Base-by-base conservation (phyloP, 1,140 invertebrate genomes). In the Lasioglossum albipes region DNA sequence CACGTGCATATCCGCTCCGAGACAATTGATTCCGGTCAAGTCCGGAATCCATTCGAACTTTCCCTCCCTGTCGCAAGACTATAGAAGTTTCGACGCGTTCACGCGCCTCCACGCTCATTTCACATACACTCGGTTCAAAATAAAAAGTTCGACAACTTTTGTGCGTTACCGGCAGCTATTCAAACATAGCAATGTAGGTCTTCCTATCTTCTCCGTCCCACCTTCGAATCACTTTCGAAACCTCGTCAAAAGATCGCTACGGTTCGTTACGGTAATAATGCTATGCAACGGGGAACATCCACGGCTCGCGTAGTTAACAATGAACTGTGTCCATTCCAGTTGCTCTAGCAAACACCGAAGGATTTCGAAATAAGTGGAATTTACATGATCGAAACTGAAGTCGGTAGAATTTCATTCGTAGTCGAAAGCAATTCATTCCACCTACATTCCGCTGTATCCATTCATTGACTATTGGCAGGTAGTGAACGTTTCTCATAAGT, bases 31-130 rank as follows among this genome's bases (percentile, higher is more conserved):
- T 75, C 64, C 27, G 31, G 49, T 49, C 10, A 20, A 22, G 27
- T 75, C 49, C 20, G n/a, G 49, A 10, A 42, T 67, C 31, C 31
- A 52, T 41, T 41, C 20, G 22, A 75, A 65, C 45, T 67, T 67
- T 54, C 49, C 27, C 41, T 54, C 49, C 45, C 18, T 41, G 18
- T 54, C 31, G 31, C 10, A 13, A 75, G n/a, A 27, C n/a, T 12
- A 54, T 41, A 16, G 20, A 54, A 66, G 45, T 75, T 67, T 57
- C 20, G 3, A 49, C 42, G 12, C n/a, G 27, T 45, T 66, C 64
- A n/a, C n/a, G 20, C 45, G 20, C 18, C 59, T 12, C 59, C 18
- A 41, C 22, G 4, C 18, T 31, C 61, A n/a, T 75, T 75, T 75
- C 20, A 54, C 16, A 67, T 75, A 67, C 64, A 75, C 31, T 42